Conservation (phyloP, 2,797 vertebrate species). For the Crossoptilon crossoptilon region DNA sequence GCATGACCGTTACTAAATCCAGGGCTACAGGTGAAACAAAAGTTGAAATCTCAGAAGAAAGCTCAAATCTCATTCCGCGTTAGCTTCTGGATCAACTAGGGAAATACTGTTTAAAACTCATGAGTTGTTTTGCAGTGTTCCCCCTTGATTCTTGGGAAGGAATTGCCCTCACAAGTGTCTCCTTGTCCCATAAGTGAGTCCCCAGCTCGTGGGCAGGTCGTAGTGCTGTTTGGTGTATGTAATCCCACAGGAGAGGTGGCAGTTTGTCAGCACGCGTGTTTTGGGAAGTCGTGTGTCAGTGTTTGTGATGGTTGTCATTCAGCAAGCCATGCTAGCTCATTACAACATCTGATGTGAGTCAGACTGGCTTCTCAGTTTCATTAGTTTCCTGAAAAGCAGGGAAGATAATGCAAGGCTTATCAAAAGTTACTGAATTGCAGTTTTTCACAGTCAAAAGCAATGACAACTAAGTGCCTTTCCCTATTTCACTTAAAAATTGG, state of each 20-base stretch:
- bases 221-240: not conserved
- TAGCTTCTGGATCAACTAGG: not conserved
- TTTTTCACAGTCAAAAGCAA: not conserved
- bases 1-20: accelerated
- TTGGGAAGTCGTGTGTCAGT: not conserved
- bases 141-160: not conserved
- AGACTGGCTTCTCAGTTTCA: not conserved
- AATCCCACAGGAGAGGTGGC: accelerated
- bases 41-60: not conserved
- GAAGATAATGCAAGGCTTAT: not conserved
- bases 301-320: not conserved
- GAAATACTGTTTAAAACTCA: not conserved
- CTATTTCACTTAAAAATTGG: not conserved
- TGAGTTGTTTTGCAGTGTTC: not conserved
- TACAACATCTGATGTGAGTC: not conserved
- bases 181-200: accelerated
- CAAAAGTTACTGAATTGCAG: accelerated
- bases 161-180: accelerated
- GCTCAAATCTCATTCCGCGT: not conserved
- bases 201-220: not conserved
- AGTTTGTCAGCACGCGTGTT: not conserved
- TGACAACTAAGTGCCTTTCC: not conserved
- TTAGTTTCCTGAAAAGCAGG: not conserved
- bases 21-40: accelerated
- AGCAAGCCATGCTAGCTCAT: conserved; percentile 3